phyloP scores from a whole-genome alignment of 2,113 vertebrate species.

The Muntiacus reevesi region DNA sequence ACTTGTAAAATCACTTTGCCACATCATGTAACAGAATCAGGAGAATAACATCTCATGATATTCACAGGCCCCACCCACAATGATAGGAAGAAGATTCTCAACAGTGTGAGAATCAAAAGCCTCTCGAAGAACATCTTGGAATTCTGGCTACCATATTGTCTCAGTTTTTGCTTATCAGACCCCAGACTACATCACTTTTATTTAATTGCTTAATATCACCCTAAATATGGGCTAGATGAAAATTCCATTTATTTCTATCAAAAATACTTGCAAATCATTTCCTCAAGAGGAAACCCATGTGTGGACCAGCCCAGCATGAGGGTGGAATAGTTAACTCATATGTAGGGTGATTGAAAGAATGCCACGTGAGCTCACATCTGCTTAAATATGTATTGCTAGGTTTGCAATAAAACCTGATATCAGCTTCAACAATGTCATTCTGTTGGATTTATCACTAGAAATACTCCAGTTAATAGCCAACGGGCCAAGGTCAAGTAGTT shows the following conservation, averaged over 20 bases:
- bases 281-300: not conserved
- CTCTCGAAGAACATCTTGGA: not conserved
- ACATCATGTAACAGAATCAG: not conserved
- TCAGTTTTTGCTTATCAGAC: not conserved
- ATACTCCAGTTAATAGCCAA: not conserved
- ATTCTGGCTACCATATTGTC: not conserved
- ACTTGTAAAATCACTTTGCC: not conserved
- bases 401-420: not conserved
- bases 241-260: not conserved
- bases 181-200: not conserved
- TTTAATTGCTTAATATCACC: not conserved
- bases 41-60: not conserved
- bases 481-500: not conserved
- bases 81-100: not conserved
- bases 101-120: not conserved
- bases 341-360: not conserved
- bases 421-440: not conserved
- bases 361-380: not conserved
- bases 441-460: not conserved
- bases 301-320: not conserved
- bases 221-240: not conserved
- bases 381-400: not conserved
- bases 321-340: not conserved
- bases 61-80: not conserved
- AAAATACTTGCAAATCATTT: not conserved